Percentiles rank a stretch among this genome's conserved stretches.
Evolutionary conservation across 2,113 vertebrate genomes (phyloP).

Genomic region (Herpailurus yagouaroundi): DNA sequence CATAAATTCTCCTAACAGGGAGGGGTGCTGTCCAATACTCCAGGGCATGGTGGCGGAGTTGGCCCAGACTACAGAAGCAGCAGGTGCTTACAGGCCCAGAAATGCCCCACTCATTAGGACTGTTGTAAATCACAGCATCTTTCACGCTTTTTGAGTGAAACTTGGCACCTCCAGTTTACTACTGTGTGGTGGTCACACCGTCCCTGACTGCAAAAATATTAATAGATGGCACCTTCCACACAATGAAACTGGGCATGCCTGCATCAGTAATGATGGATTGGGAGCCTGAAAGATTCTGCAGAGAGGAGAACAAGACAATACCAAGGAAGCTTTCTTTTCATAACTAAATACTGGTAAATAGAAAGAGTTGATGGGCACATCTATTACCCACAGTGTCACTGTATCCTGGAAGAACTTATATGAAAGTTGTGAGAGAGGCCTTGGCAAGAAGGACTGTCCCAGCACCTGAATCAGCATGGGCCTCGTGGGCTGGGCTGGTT

Average conservation of each 20-base stretch:
- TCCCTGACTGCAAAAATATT: conserved; percentile 7
- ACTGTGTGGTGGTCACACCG: not conserved
- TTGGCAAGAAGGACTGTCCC: not conserved
- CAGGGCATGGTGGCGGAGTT: not conserved
- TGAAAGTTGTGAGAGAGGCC: not conserved
- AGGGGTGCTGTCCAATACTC: not conserved
- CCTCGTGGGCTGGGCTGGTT: not conserved
- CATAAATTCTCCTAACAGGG: not conserved
- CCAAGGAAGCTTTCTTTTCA: not conserved
- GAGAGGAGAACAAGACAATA: conserved; percentile 29
- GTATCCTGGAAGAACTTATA: not conserved
- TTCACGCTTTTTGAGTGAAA: conserved; percentile 53
- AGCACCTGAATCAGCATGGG: not conserved
- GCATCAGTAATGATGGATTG: conserved; percentile 41
- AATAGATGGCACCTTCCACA: conserved; percentile 52
- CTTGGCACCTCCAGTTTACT: conserved; percentile 58
- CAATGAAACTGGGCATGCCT: not conserved
- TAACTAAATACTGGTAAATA: not conserved
- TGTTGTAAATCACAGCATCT: conserved; percentile 51
- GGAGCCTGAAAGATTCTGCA: conserved; percentile 1
- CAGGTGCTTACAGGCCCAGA: conserved; percentile 40
- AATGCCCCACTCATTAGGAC: conserved; percentile 43
- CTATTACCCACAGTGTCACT: not conserved
- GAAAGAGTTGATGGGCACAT: not conserved
- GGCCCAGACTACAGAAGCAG: conserved; percentile 5